Evolutionary conservation across 2,888 invertebrate species (phyloP).

Genomic region (Himalopsyche tibetana): DNA sequence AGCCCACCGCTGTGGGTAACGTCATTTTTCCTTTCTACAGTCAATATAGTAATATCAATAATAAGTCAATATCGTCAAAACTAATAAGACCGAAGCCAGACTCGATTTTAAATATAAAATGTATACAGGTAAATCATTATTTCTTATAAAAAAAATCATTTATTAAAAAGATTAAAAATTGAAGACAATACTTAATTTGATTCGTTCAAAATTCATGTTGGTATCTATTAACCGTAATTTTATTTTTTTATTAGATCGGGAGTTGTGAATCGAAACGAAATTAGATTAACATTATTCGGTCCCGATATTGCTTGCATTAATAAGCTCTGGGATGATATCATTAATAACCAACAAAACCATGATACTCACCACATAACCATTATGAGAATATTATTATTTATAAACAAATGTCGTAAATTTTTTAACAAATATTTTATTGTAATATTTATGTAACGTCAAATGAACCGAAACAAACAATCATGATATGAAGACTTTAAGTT

Average conservation of each 20-base stretch:
- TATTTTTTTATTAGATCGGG: neutral
- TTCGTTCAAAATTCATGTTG: too few species aligned
- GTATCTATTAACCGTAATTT: too few species aligned
- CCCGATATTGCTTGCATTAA: neutral
- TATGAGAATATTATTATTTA: neutral
- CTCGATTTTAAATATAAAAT: too few species aligned
- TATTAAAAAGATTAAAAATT: too few species aligned
- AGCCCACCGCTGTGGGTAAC: too few species aligned
- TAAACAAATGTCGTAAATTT: neutral
- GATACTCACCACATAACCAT: neutral
- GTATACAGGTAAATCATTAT: too few species aligned
- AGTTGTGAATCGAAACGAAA: neutral
- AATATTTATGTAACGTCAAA: neutral
- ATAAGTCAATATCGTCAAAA: too few species aligned
- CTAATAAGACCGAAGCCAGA: too few species aligned
- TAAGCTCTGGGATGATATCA: neutral
- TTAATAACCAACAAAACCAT: slow-evolving; percentile 16
- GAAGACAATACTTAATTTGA: too few species aligned
- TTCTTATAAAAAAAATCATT: too few species aligned
- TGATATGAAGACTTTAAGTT: neutral
- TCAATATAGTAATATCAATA: too few species aligned
- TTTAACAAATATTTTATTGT: neutral
- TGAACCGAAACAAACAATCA: neutral
- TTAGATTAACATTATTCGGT: neutral
- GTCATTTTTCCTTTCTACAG: too few species aligned